Conservation (phyloP, 2,113 vertebrate species). For the Cyanoderma ruficeps region DNA sequence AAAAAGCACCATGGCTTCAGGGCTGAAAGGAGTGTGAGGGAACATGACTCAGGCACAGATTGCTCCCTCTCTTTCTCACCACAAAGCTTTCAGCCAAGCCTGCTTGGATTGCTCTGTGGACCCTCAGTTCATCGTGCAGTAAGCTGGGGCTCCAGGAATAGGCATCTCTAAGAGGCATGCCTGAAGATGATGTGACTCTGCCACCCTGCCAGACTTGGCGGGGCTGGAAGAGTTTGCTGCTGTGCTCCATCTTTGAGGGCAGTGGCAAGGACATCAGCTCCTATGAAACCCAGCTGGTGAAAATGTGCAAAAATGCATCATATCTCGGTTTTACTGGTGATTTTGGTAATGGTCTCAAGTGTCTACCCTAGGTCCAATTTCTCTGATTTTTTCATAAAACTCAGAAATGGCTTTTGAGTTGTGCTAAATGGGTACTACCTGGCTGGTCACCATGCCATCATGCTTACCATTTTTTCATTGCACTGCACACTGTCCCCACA, state of each 20-base stretch:
- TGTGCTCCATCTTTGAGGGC: not conserved
- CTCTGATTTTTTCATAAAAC: not conserved
- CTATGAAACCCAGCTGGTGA: not conserved
- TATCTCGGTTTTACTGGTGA: not conserved
- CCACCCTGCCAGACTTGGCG: not conserved
- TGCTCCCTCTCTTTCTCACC: not conserved
- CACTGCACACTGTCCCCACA: rapidly evolving
- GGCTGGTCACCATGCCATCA: not conserved
- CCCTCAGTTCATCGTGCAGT: not conserved
- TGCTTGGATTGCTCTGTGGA: not conserved
- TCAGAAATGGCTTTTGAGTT: not conserved
- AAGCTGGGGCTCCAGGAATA: not conserved
- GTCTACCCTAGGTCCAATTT: not conserved
- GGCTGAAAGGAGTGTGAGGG: not conserved
- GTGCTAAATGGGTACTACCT: not conserved
- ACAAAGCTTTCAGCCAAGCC: not conserved
- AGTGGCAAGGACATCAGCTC: not conserved
- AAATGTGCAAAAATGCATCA: not conserved
- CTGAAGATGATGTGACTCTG: not conserved
- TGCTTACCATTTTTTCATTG: rapidly evolving
- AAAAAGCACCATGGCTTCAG: not conserved
- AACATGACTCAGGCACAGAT: not conserved
- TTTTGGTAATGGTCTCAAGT: not conserved
- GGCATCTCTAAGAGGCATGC: not conserved
- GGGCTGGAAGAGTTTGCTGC: not conserved